phyloP scores from a whole-genome alignment of 2,797 vertebrate species.

The Micromesistius poutassou region DNA sequence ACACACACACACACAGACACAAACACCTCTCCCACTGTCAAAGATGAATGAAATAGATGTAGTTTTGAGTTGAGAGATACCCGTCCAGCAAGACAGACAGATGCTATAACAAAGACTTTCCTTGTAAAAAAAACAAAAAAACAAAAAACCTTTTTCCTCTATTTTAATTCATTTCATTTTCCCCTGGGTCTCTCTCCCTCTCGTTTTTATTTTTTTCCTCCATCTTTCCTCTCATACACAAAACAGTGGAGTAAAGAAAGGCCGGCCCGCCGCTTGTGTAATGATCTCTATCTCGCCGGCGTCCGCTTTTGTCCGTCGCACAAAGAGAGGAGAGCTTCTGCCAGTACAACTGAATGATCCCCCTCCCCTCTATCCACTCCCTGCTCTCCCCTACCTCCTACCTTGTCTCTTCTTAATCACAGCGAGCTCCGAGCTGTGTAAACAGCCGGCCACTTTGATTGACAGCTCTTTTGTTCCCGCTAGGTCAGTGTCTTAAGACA shows the following conservation, averaged over 20 bases:
- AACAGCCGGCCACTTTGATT: constrained; percentile 57
- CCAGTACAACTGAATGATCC: constrained; percentile 41
- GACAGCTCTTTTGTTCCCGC: constrained; percentile 27
- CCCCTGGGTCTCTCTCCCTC: background rate
- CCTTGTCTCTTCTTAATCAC: constrained; percentile 31
- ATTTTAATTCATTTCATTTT: background rate
- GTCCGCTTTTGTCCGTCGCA: constrained; percentile 55
- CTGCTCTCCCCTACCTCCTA: constrained; percentile 15
- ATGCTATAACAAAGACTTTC: background rate
- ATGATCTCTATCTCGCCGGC: constrained; percentile 56
- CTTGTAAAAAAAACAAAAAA: background rate
- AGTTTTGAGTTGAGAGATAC: background rate
- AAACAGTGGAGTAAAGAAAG: constrained; percentile 55
- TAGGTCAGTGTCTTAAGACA: constrained; percentile 21
- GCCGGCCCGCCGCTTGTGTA: constrained; percentile 52
- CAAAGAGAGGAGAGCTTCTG: constrained; percentile 50
- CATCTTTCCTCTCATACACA: constrained; percentile 23
- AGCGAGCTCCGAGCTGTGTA: constrained; percentile 56
- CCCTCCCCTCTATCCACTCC: background rate
- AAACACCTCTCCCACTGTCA: background rate
- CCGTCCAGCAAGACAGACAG: background rate
- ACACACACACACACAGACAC: no score
- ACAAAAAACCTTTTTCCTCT: background rate
- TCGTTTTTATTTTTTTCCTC: background rate
- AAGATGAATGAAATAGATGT: background rate